Evolutionary conservation across 2,888 invertebrate species (phyloP), one percentile per base, ranked within the genome.

Genomic region (Trilocha varians): DNA sequence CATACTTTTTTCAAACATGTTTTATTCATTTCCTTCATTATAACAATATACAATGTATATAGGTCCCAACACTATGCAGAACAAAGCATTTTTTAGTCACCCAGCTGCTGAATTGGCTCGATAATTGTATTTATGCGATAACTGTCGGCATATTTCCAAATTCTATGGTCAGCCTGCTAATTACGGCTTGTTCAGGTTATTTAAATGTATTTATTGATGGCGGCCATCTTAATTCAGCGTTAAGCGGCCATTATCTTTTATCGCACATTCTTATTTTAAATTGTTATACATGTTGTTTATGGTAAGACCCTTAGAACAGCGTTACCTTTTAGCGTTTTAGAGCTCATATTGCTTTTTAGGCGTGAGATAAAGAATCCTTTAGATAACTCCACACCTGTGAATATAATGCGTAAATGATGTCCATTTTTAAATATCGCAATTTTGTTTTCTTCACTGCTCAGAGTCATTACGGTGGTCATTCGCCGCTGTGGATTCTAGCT

Each of bases 101-200:
- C 38, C 32, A 16, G 15, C 32, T 32, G 32, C 38, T 55, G 65
- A 72, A 73, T 76, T 78, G 75, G 78, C 77, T 78, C 70, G 25
- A 11, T 78, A 76, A 78, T 78, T 77, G 78, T 66, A 78, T 79
- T 78, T 80, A 79, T 76, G 62, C 67, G 55, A 56, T 59, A 59
- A 47, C 46, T 42, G 50, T 54, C 50, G 45, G 64, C 63, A 59
- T 69, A 66, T 68, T 67, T 65, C 61, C 66, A 58, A 70, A 70
- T 59, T 62, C 52, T 32, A 38, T 32, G 25, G 38, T 32, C 38
- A 11, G 25, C 25, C 38, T n/a, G 68, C 80, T 82, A 82, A 82
- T 80, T 78, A 77, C 62, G 67, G 62, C 64, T 65, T 60, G 50
- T 47, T 39, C 44, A 50, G 66, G 70, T 59, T 76, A 77, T 74